A percentile compares a stretch with the other conserved stretches of the same genome.
These are phyloP conservation scores for Chromoteleia sp. DNA, from an alignment of 2,888 invertebrate genomes.

Conservation along the genomic window DNA sequence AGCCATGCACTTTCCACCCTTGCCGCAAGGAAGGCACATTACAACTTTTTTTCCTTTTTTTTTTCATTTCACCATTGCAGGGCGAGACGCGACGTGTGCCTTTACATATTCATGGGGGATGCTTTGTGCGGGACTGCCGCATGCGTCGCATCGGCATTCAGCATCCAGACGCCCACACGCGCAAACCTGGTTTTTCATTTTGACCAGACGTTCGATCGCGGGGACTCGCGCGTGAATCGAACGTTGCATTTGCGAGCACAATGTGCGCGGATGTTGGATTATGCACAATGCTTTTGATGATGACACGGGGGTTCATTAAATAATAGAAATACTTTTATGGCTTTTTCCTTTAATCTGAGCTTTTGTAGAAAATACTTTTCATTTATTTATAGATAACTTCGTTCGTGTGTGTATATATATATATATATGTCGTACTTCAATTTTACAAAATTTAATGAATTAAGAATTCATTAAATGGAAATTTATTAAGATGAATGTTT, in stretches of 20 bases:
- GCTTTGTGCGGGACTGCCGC: constrained; percentile 51
- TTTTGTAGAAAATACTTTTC: no score
- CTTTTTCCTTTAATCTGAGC: no score
- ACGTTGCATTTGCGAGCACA: constrained; percentile 30
- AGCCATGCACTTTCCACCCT: constrained; percentile 44
- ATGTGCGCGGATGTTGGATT: constrained; percentile 23
- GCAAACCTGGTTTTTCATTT: constrained; percentile 56
- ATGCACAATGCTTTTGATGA: constrained; percentile 16
- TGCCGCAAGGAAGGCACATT: constrained; percentile 26
- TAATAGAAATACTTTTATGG: neutral
- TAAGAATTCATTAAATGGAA: no score
- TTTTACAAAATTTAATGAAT: no score
- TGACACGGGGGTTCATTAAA: neutral
- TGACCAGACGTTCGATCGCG: constrained; percentile 64
- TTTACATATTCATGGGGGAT: constrained; percentile 67
- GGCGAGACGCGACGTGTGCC: constrained; percentile 57
- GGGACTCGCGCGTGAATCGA: constrained; percentile 35
- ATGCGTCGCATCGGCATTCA: constrained; percentile 53
- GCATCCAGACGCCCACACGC: constrained; percentile 41
- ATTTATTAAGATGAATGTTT: no score
- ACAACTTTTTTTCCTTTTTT: constrained; percentile 14
- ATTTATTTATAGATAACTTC: no score
- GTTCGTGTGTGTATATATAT: no score
- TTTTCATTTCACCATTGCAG: constrained; percentile 36
- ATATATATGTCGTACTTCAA: no score